Percentiles rank a stretch among this genome's conserved stretches.
phyloP scores from a whole-genome alignment of 2,888 invertebrate genomes.

The Tipula vernalis region DNA sequence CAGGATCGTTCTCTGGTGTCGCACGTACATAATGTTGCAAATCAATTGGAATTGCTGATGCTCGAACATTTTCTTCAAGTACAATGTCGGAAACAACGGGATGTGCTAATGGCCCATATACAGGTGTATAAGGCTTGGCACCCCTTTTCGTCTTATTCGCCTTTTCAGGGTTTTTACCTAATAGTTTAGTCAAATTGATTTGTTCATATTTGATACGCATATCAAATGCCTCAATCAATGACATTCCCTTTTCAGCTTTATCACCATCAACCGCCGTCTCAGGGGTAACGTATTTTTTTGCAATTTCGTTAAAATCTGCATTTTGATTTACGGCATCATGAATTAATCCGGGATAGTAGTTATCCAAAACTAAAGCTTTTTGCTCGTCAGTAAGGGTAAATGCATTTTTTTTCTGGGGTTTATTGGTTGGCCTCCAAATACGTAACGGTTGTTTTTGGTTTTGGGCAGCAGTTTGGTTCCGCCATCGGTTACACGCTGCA shows the following conservation, averaged over 20 bases:
- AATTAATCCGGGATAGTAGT: not conserved
- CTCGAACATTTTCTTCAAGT: not conserved
- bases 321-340: not conserved
- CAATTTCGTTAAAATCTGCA: not conserved
- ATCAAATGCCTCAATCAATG: not conserved
- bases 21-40: not conserved
- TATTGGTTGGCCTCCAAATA: not conserved
- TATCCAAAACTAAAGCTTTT: not conserved
- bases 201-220: not conserved
- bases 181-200: not conserved
- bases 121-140: not conserved
- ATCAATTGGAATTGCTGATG: not conserved
- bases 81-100: not conserved
- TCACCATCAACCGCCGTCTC: not conserved
- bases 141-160: not conserved
- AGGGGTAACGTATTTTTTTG: not conserved
- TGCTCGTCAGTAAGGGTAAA: not conserved
- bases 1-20: not conserved
- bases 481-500: not conserved
- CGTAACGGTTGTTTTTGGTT: not conserved
- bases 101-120: not conserved
- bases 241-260: not conserved
- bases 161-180: not conserved
- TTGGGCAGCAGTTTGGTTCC: not conserved
- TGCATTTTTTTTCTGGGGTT: not conserved